Evolutionary conservation across 2,113 vertebrate genomes (phyloP), one percentile per base, ranked within the genome.

Genomic region (Tetraodon nigroviridis): DNA sequence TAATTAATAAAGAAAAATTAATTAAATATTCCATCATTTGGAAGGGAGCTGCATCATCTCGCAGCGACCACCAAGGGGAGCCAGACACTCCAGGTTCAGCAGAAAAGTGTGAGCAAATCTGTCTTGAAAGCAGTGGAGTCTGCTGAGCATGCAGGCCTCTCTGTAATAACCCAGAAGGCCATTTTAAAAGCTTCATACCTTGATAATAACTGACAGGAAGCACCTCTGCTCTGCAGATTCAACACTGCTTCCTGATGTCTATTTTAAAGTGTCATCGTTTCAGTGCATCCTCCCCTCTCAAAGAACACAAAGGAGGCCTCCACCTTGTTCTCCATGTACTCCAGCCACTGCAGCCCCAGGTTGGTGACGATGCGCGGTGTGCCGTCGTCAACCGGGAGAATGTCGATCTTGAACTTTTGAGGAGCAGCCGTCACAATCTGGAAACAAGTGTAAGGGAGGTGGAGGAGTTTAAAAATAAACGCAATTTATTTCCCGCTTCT

Each of bases 261-360:
- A 17, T 16, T 16, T 16, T 13, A 6, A 46, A 46, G n/a, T 17
- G 14, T 16, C 14, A 17, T 46, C 44, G n/a, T 17, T 46, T 46
- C 42, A 46, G 15, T 46, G 32, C 32, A 37, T 46, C 15, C 14
- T 46, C 13, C 44, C 4, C 14, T 46, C 14, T 46, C 44, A 16
- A 17, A 13, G 17, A 4, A 46, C 15, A 20, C 5, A 44, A 11
- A 6, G 29, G 29, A 32, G 14, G 32, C 5, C 5, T 17, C 17
- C 19, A 98, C 97, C 93, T 94, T 93, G 85, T 92, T 91, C 55
- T 96, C 94, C 67, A 84, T 71, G 63, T 95, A 93, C 69, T 99
- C 95, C 78, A 99, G 84, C 95, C 96, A 99, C 78, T 97, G 97
- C 46, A 99, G 86, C 2, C 97, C 97, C 68, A 97, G 81, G 83